Evolutionary conservation across 2,797 vertebrate genomes (phyloP), one percentile per base, ranked within the genome.

Genomic region (Caiman crocodilus): DNA sequence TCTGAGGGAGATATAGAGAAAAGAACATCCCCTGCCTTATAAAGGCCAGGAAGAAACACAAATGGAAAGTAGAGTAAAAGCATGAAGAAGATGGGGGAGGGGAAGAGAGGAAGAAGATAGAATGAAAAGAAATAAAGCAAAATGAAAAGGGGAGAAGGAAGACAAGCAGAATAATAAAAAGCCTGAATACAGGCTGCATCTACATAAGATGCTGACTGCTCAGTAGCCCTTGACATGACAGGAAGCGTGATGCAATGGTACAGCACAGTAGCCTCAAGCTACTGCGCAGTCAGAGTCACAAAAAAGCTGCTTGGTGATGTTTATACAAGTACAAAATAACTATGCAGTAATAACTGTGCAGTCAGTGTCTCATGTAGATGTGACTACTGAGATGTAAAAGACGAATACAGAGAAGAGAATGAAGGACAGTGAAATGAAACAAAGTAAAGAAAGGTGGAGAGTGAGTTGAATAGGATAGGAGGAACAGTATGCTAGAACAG

Each of bases 71-170:
- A 3, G 28, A 78, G 32, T 76, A 80, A 84, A 90, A 73, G 17
- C 0, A 0, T 7, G 25, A 73, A 56, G 63, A 35, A 63, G 30
- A 42, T 26, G 20, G n/a, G 32, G 58, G 25, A 16, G 23, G 10
- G n/a, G 26, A 7, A 30, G 4, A 71, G 1, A 55, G 13, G 23
- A 10, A 73, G 65, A 77, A 74, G 50, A 85, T 11, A 50, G 2
- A 61, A 56, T 17, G 26, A 6, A 15, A 85, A 26, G 30, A 82
- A 85, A 94, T 73, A 1, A 12, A 81, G 14, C 5, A 1, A 0
- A 1, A 71, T 50, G 16, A 67, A 64, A 75, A 71, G 26, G 14
- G 12, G n/a, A 32, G 17, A 21, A 59, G n/a, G 14, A 58, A 25
- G n/a, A 35, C 30, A 4, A 5, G 20, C 23, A 59, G 30, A 25